These are phyloP conservation scores for Rissa tridactyla DNA, from an alignment of 2,113 vertebrate genomes.

Conservation along the genomic window DNA sequence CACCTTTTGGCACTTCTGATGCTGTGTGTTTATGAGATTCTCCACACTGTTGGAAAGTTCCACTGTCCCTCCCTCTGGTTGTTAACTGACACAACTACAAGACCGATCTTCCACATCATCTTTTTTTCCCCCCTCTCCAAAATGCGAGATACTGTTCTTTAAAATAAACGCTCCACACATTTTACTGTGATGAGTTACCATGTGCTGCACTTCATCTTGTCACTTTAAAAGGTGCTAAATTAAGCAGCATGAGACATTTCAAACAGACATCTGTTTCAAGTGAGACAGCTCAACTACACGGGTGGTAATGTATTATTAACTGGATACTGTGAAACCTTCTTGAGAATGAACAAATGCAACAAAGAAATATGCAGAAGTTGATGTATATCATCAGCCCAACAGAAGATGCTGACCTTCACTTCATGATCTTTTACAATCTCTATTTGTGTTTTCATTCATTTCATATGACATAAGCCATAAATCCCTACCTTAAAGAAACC, in stretches of 20 bases:
- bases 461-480: neutral
- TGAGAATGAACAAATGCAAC: neutral
- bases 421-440: neutral
- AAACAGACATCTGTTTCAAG: slow-evolving; percentile 20
- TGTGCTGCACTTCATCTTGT: neutral
- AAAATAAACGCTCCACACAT: neutral
- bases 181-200: neutral
- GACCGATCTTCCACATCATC: neutral
- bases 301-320: neutral
- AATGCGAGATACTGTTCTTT: neutral
- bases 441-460: neutral
- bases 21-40: neutral
- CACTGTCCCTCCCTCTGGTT: neutral
- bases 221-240: slow-evolving; percentile 33
- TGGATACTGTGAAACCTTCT: neutral
- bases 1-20: neutral
- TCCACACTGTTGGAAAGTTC: neutral
- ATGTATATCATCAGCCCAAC: neutral
- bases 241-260: slow-evolving; percentile 2
- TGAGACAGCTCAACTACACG: neutral
- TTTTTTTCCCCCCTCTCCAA: neutral
- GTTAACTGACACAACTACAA: neutral
- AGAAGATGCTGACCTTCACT: neutral
- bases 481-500: neutral
- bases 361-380: neutral